Base-by-base conservation (phyloP, 2,888 invertebrate species). In the Lepidocyrtinus sp. region DNA sequence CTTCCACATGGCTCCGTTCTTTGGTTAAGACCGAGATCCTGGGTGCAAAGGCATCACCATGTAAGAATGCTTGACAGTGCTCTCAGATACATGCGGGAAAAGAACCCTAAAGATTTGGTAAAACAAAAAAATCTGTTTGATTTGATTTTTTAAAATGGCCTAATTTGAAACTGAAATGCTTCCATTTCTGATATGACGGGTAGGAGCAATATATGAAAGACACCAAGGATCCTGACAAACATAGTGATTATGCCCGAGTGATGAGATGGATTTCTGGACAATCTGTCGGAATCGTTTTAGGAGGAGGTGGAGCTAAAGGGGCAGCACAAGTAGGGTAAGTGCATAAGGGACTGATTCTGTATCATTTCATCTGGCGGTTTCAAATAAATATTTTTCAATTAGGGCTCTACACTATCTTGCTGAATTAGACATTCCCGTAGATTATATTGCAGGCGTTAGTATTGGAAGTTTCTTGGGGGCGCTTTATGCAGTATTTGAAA, bases 401-500 rank as follows among this genome's bases (percentile, higher is more conserved):
- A 81, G 84, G 24, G 68, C 78, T 27, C 46, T 84, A 1, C 25
- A 73, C 7, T 80, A 67, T 24, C 45, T 84, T 15, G 7, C 22
- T 0, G 68, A 84, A 61, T 26, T 81, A 7, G 65, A 82, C 21
- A 69, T 86, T 15, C 86, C 86, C 1, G 67, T 85, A 9, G 86
- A 86, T 36, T 82, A 82, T 27, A 73, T 86, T 50, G 78, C 75
- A 9, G 86, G 86, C 0, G 86, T 86, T 0, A 83, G 83, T 36
- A 85, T 85, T 12, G 86, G 86, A 2, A 74, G 83, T 0, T 82
- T 86, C 19, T 55, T 86, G 7, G 83, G 83, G 21, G 85, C 82
- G 1, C 64, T 85, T 1, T 78, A 75, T 62, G 79, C 84, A 15
- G 64, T 78, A 12, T 74, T 71, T n/a, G 83, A 84, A 75, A 82